These are phyloP conservation scores for Reinhardtius hippoglossoides DNA, from an alignment of 2,113 vertebrate genomes.

Conservation along the genomic window DNA sequence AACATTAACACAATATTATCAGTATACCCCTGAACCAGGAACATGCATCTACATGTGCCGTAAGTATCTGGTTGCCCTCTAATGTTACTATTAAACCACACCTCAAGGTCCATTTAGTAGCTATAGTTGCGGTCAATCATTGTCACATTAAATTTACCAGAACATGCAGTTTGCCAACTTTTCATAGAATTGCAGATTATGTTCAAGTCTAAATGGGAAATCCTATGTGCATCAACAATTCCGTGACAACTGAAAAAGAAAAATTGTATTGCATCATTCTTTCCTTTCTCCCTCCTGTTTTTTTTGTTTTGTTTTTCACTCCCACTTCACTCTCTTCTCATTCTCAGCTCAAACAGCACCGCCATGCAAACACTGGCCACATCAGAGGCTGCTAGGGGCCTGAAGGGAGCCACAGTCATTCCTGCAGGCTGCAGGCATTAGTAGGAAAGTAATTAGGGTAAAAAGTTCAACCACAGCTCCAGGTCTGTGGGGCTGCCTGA, in stretches of 20 bases:
- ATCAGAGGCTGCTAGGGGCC: constrained; percentile 92
- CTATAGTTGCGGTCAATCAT: no score
- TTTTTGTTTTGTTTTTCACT: constrained; percentile 33
- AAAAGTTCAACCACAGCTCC: constrained; percentile 95
- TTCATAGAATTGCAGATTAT: no score
- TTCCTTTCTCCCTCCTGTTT: constrained; percentile 57
- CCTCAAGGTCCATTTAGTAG: no score
- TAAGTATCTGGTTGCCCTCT: no score
- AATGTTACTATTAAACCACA: no score
- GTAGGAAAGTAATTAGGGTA: constrained; percentile 96
- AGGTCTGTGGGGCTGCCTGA: constrained; percentile 89
- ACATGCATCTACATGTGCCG: no score
- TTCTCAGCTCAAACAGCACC: constrained; percentile 63
- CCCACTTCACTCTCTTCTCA: background rate
- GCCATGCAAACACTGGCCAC: constrained; percentile 89
- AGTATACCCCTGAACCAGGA: no score
- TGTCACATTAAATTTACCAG: no score
- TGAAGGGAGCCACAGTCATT: constrained; percentile 92
- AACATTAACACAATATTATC: no score
- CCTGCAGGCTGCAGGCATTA: constrained; percentile 93
- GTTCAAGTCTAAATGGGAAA: background rate
- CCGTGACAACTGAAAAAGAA: constrained; percentile 9
- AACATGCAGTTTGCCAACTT: background rate
- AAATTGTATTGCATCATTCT: constrained; percentile 76
- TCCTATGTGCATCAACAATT: background rate